These are phyloP conservation scores for Xestoiulus laeticollis DNA, from an alignment of 2,888 invertebrate genomes.

Conservation along the genomic window DNA sequence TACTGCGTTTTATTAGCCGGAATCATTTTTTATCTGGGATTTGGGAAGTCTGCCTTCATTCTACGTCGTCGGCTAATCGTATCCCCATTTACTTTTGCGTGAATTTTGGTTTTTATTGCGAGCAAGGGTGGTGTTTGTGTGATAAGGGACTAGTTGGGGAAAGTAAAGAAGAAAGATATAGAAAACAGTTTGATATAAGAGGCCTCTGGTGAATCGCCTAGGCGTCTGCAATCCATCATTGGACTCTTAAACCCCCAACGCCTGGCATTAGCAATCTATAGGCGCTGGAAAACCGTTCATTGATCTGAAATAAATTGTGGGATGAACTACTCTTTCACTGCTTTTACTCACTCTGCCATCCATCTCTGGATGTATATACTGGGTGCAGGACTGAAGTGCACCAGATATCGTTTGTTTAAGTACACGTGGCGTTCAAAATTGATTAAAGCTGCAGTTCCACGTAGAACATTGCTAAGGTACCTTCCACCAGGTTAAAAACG, in stretches of 20 bases:
- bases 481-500: too few relatives aligned
- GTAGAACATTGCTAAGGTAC: too few relatives aligned
- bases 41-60: constrained; percentile 35
- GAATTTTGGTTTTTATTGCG: constrained; percentile 43
- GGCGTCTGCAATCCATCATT: constrained; percentile 35
- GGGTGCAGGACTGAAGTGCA: neutral
- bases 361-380: constrained; percentile 32
- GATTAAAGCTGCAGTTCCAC: constrained; percentile 8
- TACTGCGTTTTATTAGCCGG: neutral
- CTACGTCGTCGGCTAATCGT: constrained; percentile 18
- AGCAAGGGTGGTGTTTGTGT: constrained; percentile 33
- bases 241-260: constrained; percentile 1
- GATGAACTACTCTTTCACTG: constrained; percentile 45
- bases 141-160: constrained; percentile 39
- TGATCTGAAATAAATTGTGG: constrained; percentile 47
- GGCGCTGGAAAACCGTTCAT: constrained; percentile 47
- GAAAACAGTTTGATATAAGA: constrained; percentile 40
- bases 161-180: constrained; percentile 41
- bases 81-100: constrained; percentile 27
- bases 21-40: constrained; percentile 40
- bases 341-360: constrained; percentile 34
- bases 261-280: constrained; percentile 40
- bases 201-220: constrained; percentile 34
- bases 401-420: constrained; percentile 23
- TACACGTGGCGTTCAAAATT: constrained; percentile 48